A percentile compares a stretch with the other conserved stretches of the same genome.
Evolutionary conservation across 2,797 vertebrate genomes (phyloP).

Genomic region (Momotus momota): DNA sequence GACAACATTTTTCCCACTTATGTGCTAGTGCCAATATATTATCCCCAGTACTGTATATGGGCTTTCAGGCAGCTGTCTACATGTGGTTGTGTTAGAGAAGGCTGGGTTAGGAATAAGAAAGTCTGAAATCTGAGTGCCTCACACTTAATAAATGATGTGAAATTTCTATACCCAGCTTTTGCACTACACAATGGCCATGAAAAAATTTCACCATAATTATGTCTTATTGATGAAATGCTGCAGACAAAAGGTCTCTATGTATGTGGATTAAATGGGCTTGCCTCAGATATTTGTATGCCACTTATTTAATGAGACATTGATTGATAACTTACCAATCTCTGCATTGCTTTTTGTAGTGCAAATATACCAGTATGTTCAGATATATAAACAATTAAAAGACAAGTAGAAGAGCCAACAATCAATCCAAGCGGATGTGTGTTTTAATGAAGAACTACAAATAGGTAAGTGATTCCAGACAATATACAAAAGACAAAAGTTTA

Average conservation of each 20-base stretch:
- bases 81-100: background rate
- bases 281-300: slow-evolving; percentile 14
- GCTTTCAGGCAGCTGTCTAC: background rate
- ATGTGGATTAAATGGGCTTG: background rate
- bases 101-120: background rate
- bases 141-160: background rate
- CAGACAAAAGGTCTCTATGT: background rate
- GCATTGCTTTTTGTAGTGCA: background rate
- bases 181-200: background rate
- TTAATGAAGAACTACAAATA: background rate
- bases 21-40: background rate
- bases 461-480: background rate
- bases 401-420: background rate
- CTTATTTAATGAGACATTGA: slow-evolving; percentile 30
- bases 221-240: slow-evolving; percentile 2
- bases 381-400: slow-evolving; percentile 6
- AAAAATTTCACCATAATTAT: background rate
- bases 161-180: background rate
- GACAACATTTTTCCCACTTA: background rate
- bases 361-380: background rate
- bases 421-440: background rate
- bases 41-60: background rate
- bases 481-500: background rate
- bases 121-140: background rate
- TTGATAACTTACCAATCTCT: slow-evolving; percentile 15